phyloP scores from a whole-genome alignment of 2,113 vertebrate species.

The Sander vitreus region DNA sequence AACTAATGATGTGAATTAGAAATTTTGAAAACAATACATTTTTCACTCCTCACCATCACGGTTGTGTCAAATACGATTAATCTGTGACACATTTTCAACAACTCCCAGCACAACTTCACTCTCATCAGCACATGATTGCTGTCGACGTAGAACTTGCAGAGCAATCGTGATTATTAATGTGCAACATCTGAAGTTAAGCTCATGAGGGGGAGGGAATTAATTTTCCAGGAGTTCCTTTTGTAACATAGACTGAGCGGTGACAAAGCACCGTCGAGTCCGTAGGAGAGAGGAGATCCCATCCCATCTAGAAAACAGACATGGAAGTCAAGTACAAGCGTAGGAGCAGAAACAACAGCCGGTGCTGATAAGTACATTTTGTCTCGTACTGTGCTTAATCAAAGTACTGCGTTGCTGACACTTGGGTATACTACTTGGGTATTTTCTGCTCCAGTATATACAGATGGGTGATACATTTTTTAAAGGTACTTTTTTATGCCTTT shows the following conservation, averaged over 20 bases:
- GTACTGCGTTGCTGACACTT: slow-evolving; percentile 29
- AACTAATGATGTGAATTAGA: neutral
- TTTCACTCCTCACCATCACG: slow-evolving; percentile 1
- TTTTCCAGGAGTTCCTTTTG: slow-evolving; percentile 42
- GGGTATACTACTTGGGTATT: neutral
- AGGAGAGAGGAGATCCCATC: slow-evolving; percentile 29
- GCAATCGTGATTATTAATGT: slow-evolving; percentile 61
- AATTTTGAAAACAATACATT: slow-evolving; percentile 13
- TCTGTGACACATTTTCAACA: slow-evolving; percentile 26
- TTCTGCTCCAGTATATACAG: slow-evolving; percentile 2
- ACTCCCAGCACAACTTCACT: slow-evolving; percentile 40
- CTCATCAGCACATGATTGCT: slow-evolving; percentile 30
- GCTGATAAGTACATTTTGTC: slow-evolving; percentile 11
- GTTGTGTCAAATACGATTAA: slow-evolving; percentile 40
- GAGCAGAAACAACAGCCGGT: slow-evolving; percentile 13
- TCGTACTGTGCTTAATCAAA: slow-evolving; percentile 22
- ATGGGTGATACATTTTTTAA: neutral
- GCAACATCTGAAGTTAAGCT: slow-evolving; percentile 60
- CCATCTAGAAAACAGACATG: slow-evolving; percentile 30
- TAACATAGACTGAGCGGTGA: slow-evolving; percentile 20
- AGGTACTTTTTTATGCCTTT: too few species aligned
- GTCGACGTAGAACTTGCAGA: slow-evolving; percentile 28
- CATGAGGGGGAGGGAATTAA: slow-evolving; percentile 13
- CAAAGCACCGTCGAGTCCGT: slow-evolving; percentile 24
- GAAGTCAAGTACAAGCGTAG: slow-evolving; percentile 7